Evolutionary conservation across 2,113 vertebrate genomes (phyloP).

Genomic region (Craseonycteris thonglongyai): DNA sequence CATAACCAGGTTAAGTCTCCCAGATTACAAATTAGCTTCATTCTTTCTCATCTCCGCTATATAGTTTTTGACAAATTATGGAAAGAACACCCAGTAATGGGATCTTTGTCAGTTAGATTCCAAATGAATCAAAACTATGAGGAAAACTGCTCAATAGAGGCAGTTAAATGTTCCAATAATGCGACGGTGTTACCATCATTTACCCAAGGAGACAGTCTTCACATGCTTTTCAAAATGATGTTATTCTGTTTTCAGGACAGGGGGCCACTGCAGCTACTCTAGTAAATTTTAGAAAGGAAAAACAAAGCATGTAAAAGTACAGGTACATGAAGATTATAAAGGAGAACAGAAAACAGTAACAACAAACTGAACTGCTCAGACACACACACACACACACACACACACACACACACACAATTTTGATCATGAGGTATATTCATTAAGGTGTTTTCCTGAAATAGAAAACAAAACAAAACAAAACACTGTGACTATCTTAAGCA

Average conservation of each 20-base stretch:
- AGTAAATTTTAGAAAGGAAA: slow-evolving; percentile 32
- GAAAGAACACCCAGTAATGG: slow-evolving; percentile 77
- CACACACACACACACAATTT: neutral
- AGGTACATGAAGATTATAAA: neutral
- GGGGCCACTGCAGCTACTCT: neutral
- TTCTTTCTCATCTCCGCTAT: slow-evolving; percentile 67
- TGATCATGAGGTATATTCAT: neutral
- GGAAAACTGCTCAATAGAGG: slow-evolving; percentile 79
- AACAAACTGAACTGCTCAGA: neutral
- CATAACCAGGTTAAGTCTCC: slow-evolving; percentile 75
- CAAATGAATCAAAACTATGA: slow-evolving; percentile 83
- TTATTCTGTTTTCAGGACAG: slow-evolving; percentile 44
- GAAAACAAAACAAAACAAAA: neutral
- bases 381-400: neutral
- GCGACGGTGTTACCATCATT: slow-evolving; percentile 76
- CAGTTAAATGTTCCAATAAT: slow-evolving; percentile 84
- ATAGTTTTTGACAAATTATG: slow-evolving; percentile 80
- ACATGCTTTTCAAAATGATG: slow-evolving; percentile 70
- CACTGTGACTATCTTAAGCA: neutral
- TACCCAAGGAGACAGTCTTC: slow-evolving; percentile 73
- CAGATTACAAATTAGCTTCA: slow-evolving; percentile 79
- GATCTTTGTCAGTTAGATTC: slow-evolving; percentile 78
- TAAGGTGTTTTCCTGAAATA: neutral
- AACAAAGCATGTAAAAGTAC: neutral
- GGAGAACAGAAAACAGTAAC: neutral